Base-by-base conservation (phyloP, 2,113 vertebrate genomes). In the Aramus guarauna region DNA sequence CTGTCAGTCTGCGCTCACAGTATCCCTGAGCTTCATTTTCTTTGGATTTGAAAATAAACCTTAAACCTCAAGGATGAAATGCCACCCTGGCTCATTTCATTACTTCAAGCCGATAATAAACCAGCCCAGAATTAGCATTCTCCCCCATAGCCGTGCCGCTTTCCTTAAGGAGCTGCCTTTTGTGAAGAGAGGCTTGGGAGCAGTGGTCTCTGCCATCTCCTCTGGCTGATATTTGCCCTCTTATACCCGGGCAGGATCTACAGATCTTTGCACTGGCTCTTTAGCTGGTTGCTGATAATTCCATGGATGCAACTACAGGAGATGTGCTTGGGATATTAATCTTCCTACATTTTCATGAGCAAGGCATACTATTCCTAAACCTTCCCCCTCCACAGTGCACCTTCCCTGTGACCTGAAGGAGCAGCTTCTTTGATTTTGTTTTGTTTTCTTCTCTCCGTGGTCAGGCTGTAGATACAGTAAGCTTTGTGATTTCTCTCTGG, bases 51-150 rank as follows among this genome's bases (percentile, higher is more conserved):
- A 84, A 91, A 92, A 68, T 87, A 91, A 94, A 88, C 47, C 82
- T 86, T 85, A 88, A 96, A 96, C 68, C 85, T 94, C 50, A 23
- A 89, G 94, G 96, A 91, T 74, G 76, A 96, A 83, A 22, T 56
- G 45, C 20, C 47, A 45, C 75, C 27, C 32, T 67, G 59, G 55
- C 50, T 94, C 59, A 50, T 86, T 95, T 96, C 68, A 90, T 90
- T 73, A 64, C 76, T 92, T 80, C 27, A 27, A 88, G 85, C 58
- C 39, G 56, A 60, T 85, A 75, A 93, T 91, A 90, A 96, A 67
- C 10, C 56, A 71, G n/a, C 18, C 34, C 20, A 27, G 68, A 91
- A 88, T 95, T 62, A 90, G 21, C 59, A 50, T 67, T 36, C 6
- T 3, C 20, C 11, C 27, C 53, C 30, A 0, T 2, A 50, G 26